Base-by-base conservation (phyloP, 2,888 invertebrate species). In the Panorpa germanica region DNA sequence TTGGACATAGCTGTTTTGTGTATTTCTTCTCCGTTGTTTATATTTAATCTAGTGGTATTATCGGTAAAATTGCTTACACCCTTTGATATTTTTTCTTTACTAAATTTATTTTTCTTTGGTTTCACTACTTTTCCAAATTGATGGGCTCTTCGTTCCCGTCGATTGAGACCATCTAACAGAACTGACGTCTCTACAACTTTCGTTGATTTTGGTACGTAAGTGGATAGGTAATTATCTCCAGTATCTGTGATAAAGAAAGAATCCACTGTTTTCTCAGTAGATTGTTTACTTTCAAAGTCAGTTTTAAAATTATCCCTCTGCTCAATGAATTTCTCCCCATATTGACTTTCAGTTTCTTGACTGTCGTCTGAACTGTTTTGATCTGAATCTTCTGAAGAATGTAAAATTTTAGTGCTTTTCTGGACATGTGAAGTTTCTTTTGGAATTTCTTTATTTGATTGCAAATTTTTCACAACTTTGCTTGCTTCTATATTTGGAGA, bases 211-310 rank as follows among this genome's bases (percentile, higher is more conserved):
- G 57, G 56, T 34, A 59, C 57, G 13, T 52, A 56, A 8, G 60
- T 38, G 12, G 60, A 55, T 48, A 59, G 48, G 32, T 61, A 61
- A 36, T 52, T 58, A 29, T 51, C 57, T 10, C 61, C 61, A 2
- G 52, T 49, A 11, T 55, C 44, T 9, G 58, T 61, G 16, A 55
- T 52, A 37, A 61, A 61, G 42, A 61, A 61, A 18, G 59, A 55
- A 45, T 61, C 61, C 4, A 54, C 55, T 20, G 54, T 45, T 45
- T 56, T 58, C 13, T 36, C 28, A 10, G n/a, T n/a, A n/a, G n/a
- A n/a, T n/a, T n/a, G n/a, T n/a, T n/a, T n/a, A n/a, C n/a, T n/a
- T n/a, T n/a, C n/a, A n/a, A n/a, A n/a, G 44, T 46, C 30, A 13
- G 41, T 39, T 26, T 19, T 14, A 14, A 48, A 46, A 29, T 28